Conservation (phyloP, 2,888 invertebrate genomes). For the Agriopis aurantiaria region DNA sequence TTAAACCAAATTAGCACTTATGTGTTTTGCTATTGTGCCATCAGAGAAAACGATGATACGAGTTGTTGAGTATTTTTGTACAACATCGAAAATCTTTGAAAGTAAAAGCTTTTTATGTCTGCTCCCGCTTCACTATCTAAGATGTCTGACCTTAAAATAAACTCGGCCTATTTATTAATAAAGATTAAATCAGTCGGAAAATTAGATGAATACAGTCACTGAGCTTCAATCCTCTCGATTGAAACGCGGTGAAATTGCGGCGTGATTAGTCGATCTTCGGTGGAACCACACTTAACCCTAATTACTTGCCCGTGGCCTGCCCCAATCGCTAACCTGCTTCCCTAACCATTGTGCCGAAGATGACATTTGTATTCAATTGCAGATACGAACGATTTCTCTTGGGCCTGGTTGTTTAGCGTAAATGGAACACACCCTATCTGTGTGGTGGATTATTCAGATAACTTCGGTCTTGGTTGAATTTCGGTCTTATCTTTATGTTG, state of each 20-base stretch:
- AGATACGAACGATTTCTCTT: constrained; percentile 22
- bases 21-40: background rate
- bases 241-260: constrained; percentile 48
- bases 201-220: constrained; percentile 41
- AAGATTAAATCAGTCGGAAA: constrained; percentile 41
- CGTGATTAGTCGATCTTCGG: constrained; percentile 52
- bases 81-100: background rate
- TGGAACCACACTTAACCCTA: constrained; percentile 54
- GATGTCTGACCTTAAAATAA: constrained; percentile 21
- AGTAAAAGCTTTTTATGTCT: background rate
- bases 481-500: background rate
- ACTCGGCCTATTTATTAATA: constrained; percentile 30
- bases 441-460: constrained; percentile 10
- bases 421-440: constrained; percentile 6
- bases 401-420: constrained; percentile 9
- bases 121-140: background rate
- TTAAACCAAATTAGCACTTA: constrained; percentile 3
- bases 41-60: background rate
- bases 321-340: constrained; percentile 46
- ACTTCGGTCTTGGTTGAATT: background rate
- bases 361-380: constrained; percentile 40
- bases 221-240: constrained; percentile 35
- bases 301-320: constrained; percentile 49
- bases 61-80: background rate
- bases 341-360: constrained; percentile 33